Conservation (phyloP, 2,888 invertebrate species). For the Megaustenia siamemsis region DNA sequence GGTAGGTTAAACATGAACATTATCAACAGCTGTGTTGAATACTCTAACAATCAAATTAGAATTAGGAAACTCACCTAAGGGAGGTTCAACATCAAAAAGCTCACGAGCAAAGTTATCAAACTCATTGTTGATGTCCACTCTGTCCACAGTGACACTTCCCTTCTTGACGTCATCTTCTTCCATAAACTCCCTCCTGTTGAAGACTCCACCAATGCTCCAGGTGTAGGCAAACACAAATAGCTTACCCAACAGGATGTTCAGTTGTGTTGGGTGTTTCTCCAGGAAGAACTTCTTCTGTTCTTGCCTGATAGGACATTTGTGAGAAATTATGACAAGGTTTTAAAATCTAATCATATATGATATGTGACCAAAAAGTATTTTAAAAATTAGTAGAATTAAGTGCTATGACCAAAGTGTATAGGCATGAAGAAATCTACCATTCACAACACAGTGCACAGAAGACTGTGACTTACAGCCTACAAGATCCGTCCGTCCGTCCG, state of each 20-base stretch:
- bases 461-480: no score
- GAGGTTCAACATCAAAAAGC: slow-evolving; percentile 79
- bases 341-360: no score
- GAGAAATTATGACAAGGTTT: no score
- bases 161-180: slow-evolving; percentile 74
- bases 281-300: slow-evolving; percentile 72
- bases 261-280: slow-evolving; percentile 75
- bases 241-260: slow-evolving; percentile 77
- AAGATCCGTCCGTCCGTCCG: no score
- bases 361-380: no score
- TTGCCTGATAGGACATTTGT: not conserved
- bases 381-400: no score
- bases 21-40: no score
- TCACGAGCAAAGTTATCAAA: slow-evolving; percentile 79
- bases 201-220: slow-evolving; percentile 79
- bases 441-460: no score
- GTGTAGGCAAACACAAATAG: slow-evolving; percentile 79
- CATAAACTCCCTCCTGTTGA: slow-evolving; percentile 76
- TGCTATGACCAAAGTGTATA: no score
- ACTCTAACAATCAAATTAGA: not conserved
- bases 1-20: no score
- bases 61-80: slow-evolving; percentile 72
- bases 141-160: slow-evolving; percentile 63
- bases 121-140: slow-evolving; percentile 77
- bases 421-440: no score